phyloP scores from a whole-genome alignment of 2,888 invertebrate genomes.

The Asteroscopus sphinx region DNA sequence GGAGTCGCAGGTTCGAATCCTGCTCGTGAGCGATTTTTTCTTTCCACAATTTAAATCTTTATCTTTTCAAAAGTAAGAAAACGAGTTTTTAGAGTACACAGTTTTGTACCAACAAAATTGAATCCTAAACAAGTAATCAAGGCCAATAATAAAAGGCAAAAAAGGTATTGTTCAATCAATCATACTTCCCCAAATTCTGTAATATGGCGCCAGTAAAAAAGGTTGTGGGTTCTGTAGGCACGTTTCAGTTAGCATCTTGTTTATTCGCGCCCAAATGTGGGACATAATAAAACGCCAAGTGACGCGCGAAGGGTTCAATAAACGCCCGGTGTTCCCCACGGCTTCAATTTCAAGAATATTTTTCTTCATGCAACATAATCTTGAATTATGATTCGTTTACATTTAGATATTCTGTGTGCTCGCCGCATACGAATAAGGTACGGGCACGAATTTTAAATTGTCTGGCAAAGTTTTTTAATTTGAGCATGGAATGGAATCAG shows the following conservation, averaged over 20 bases:
- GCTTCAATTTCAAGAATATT: slow-evolving; percentile 58
- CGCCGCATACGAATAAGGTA: slow-evolving; percentile 29
- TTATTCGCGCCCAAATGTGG: slow-evolving; percentile 68
- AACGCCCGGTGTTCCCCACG: slow-evolving; percentile 50
- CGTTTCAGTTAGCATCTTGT: slow-evolving; percentile 67
- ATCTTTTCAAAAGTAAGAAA: not conserved
- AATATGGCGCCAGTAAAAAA: slow-evolving; percentile 58
- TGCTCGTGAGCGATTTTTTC: too few species aligned
- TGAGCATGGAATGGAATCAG: slow-evolving; percentile 29
- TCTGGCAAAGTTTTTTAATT: slow-evolving; percentile 41
- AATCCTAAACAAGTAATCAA: slow-evolving; percentile 48
- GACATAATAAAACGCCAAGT: slow-evolving; percentile 63
- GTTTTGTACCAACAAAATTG: slow-evolving; percentile 31
- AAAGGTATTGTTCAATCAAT: slow-evolving; percentile 61
- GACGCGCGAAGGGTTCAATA: slow-evolving; percentile 58
- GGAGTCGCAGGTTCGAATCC: too few species aligned
- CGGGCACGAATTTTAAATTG: slow-evolving; percentile 35
- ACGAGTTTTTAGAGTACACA: slow-evolving; percentile 1
- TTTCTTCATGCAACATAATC: slow-evolving; percentile 55
- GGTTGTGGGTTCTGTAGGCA: slow-evolving; percentile 57
- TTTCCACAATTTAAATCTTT: too few species aligned
- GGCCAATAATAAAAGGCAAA: slow-evolving; percentile 55
- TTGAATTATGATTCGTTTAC: slow-evolving; percentile 57
- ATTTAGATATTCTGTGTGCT: slow-evolving; percentile 34
- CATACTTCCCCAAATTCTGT: slow-evolving; percentile 54